These are phyloP conservation scores for Tetraneura akinire DNA, from an alignment of 1,140 invertebrate genomes.

Conservation along the genomic window DNA sequence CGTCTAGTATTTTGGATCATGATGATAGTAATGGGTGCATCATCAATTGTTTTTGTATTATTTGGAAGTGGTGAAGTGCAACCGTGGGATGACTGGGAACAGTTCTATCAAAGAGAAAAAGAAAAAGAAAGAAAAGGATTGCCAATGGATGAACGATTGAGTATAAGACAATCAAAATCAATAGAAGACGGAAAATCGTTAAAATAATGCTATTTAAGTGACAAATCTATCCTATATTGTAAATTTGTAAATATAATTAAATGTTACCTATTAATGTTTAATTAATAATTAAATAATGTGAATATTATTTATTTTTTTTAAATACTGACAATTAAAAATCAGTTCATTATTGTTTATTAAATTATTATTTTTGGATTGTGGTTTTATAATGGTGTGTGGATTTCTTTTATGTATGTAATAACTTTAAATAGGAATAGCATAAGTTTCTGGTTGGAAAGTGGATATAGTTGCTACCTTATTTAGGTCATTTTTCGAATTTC, in stretches of 20 bases:
- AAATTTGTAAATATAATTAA: constrained; percentile 5
- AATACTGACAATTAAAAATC: neutral
- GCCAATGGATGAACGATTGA: constrained; percentile 19
- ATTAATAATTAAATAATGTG: neutral
- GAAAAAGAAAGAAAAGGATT: constrained; percentile 16
- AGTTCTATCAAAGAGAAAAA: constrained; percentile 5
- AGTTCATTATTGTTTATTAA: too few relatives aligned
- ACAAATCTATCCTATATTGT: neutral
- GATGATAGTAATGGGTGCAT: constrained; percentile 59
- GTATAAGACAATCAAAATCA: neutral
- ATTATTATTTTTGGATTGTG: too few relatives aligned
- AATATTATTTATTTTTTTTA: neutral
- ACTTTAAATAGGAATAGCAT: too few relatives aligned
- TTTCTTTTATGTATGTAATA: too few relatives aligned
- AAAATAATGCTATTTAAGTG: neutral
- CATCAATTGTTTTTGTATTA: constrained; percentile 60
- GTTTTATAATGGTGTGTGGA: too few relatives aligned
- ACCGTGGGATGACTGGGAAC: constrained; percentile 56
- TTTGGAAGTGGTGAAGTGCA: constrained; percentile 58
- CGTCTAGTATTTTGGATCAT: constrained; percentile 64
- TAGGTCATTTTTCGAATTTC: too few relatives aligned
- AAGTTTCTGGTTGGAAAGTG: too few relatives aligned
- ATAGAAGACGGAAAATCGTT: constrained; percentile 7
- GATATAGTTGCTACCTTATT: too few relatives aligned
- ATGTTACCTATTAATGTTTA: constrained; percentile 2